phyloP scores from a whole-genome alignment of 2,797 vertebrate genomes.

The Glyptemys insculpta region DNA sequence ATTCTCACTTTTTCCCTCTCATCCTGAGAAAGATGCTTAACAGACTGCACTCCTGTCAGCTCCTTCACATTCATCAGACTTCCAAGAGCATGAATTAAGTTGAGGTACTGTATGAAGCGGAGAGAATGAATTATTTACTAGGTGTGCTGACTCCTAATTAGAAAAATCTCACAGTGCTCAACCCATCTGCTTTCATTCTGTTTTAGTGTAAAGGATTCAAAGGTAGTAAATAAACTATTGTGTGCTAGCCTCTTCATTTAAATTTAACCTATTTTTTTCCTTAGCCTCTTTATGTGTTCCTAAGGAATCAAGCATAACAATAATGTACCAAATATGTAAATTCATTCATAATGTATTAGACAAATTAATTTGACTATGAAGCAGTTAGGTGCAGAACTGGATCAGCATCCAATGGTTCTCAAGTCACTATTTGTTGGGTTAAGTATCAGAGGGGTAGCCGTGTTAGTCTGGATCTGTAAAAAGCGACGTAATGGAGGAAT shows the following conservation, averaged over 20 bases:
- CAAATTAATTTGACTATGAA: not conserved
- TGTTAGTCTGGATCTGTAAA: too few relatives aligned
- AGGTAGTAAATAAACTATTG: not conserved
- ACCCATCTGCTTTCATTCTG: constrained; percentile 22
- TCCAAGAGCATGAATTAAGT: constrained; percentile 77
- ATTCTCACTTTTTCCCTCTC: constrained; percentile 72
- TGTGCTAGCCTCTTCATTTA: not conserved
- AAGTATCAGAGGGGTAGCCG: too few relatives aligned
- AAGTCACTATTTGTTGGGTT: not conserved
- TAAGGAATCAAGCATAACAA: accelerated
- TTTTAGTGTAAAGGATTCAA: not conserved
- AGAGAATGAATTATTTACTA: not conserved
- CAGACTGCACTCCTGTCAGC: constrained; percentile 78
- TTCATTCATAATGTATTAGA: too few relatives aligned
- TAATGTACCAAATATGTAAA: not conserved
- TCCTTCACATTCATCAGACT: constrained; percentile 81
- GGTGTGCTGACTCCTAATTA: not conserved
- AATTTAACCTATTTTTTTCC: accelerated
- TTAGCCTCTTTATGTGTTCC: accelerated
- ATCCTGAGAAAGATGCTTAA: constrained; percentile 78
- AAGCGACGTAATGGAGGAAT: too few relatives aligned
- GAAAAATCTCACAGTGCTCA: not conserved
- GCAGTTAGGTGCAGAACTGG: not conserved
- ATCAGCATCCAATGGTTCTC: accelerated
- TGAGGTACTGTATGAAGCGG: constrained; percentile 79